Percentiles rank a stretch among this genome's conserved stretches.
phyloP scores from a whole-genome alignment of 2,113 vertebrate genomes.

The Bufo bufo region DNA sequence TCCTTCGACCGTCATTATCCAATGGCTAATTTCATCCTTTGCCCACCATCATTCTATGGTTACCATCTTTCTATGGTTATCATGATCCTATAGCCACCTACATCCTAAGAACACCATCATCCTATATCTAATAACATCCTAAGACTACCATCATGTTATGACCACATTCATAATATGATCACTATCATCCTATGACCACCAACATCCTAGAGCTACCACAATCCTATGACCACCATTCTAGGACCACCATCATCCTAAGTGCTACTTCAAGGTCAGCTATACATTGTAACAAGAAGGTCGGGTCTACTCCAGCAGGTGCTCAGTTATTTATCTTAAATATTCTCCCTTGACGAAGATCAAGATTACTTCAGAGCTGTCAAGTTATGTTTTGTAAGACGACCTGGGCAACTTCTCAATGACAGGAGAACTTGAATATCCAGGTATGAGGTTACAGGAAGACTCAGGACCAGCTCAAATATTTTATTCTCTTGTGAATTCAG shows the following conservation, averaged over 20 bases:
- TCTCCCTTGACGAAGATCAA: neutral
- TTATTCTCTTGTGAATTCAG: conserved; percentile 12
- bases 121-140: neutral
- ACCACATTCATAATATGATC: neutral
- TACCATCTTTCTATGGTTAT: neutral
- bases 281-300: neutral
- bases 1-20: neutral
- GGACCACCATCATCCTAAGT: neutral
- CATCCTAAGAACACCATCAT: neutral
- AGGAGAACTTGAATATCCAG: conserved; percentile 48
- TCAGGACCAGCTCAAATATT: conserved; percentile 15
- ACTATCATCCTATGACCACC: neutral
- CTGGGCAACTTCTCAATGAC: neutral
- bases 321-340: neutral
- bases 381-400: conserved; percentile 11
- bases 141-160: neutral
- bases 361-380: conserved; percentile 11
- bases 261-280: neutral
- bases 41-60: neutral
- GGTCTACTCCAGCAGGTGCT: neutral
- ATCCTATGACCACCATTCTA: neutral
- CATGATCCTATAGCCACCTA: neutral
- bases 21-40: neutral
- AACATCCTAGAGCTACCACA: neutral
- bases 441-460: conserved; percentile 48